Evolutionary conservation across 2,797 vertebrate genomes (phyloP).

Genomic region (Phalloptychus januarius): DNA sequence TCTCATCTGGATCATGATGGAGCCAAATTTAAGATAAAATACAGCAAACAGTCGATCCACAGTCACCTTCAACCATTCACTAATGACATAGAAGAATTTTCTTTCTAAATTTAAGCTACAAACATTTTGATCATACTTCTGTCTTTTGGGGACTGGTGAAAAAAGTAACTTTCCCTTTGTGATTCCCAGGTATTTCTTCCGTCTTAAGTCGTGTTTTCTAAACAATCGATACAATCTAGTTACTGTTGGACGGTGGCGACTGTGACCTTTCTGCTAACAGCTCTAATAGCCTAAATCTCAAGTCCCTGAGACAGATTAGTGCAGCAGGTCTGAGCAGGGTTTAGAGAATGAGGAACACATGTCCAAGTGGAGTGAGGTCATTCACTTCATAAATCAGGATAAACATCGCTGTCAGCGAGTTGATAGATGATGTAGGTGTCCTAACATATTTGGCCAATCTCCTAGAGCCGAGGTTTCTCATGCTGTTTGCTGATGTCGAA

Average conservation of each 20-base stretch:
- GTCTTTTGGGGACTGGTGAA: neutral
- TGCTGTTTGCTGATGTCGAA: neutral
- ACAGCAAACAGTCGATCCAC: neutral
- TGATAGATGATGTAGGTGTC: neutral
- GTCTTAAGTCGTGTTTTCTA: slow-evolving; percentile 16
- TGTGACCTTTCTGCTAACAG: slow-evolving; percentile 17
- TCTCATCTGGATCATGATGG: neutral
- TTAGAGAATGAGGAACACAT: slow-evolving; percentile 20
- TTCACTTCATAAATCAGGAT: slow-evolving; percentile 3
- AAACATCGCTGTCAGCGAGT: neutral
- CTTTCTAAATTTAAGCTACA: neutral
- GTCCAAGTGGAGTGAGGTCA: neutral
- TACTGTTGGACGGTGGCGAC: slow-evolving; percentile 5
- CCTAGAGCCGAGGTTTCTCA: neutral
- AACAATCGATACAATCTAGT: slow-evolving; percentile 29
- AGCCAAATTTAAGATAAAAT: neutral
- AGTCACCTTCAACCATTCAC: neutral
- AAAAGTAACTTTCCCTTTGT: slow-evolving; percentile 17
- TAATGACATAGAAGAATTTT: neutral
- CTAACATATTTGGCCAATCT: neutral
- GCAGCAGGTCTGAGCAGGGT: slow-evolving; percentile 21
- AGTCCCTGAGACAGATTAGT: slow-evolving; percentile 53
- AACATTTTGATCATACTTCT: neutral
- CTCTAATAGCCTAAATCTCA: slow-evolving; percentile 35
- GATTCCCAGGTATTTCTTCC: slow-evolving; percentile 3